Base-by-base conservation (phyloP, 2,888 invertebrate genomes). In the Tiliacea aurago region DNA sequence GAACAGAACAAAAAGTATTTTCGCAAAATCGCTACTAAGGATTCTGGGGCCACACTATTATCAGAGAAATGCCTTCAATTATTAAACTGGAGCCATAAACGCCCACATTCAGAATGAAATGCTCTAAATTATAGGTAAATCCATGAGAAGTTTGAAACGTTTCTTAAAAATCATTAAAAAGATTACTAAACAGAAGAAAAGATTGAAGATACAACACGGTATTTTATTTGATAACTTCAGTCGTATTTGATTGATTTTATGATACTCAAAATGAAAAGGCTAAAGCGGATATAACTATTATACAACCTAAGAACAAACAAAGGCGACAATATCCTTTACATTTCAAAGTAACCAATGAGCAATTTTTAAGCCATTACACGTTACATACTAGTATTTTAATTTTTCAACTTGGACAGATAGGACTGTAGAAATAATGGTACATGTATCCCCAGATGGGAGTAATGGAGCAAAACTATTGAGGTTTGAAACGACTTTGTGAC, bases 361-460 rank as follows among this genome's bases (percentile, higher is more conserved):
- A 78, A 83, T 81, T 78, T n/a, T 78, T 73, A 80, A 78, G 81
- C 74, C 73, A 85, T 85, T 85, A 84, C 78, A 84, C 65, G 76
- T 86, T 87, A 84, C 83, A 86, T 83, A 87, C 83, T 83, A 84
- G 78, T 86, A 84, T 83, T 87, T 86, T 87, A 84, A 87, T 88
- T 90, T 90, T 90, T 89, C 86, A 87, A 89, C 85, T 85, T 90
- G 87, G 86, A 89, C 87, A 88, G 90, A 91, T 91, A 90, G 90
- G 86, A 89, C 88, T 89, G 86, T 89, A 90, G 91, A 90, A 91
- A 89, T 90, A 90, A 91, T 90, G 89, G 89, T 89, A 86, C 83
- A 86, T 70, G 78, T 81, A 81, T 86, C 80, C 75, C 71, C 68
- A 73, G 73, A 85, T 85, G 74, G 81, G 68, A 78, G 81, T 84